Percentiles rank a stretch among this genome's conserved stretches.
phyloP scores from a whole-genome alignment of 2,113 vertebrate genomes.

The Raja brachyura region DNA sequence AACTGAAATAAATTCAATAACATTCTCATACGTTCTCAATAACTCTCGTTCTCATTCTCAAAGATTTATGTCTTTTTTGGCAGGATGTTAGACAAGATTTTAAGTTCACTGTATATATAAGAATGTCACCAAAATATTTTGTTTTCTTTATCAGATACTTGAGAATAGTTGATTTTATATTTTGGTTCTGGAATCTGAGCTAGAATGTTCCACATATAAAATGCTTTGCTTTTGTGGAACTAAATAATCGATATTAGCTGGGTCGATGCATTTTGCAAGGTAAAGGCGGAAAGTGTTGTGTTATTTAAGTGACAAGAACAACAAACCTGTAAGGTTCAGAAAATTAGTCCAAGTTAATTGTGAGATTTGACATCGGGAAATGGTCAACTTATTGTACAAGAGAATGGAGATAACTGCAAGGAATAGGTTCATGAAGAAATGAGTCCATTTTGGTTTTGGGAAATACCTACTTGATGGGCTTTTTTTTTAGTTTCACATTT shows the following conservation, averaged over 20 bases:
- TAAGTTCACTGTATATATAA: not conserved
- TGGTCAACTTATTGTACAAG: not conserved
- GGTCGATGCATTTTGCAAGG: not conserved
- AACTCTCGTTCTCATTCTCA: too few species aligned
- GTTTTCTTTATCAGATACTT: not conserved
- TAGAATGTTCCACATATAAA: not conserved
- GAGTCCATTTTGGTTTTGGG: not conserved
- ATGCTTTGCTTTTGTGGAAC: not conserved
- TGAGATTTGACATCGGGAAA: not conserved
- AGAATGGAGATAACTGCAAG: not conserved
- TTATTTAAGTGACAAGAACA: not conserved
- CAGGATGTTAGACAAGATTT: not conserved
- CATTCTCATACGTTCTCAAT: not conserved
- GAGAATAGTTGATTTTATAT: not conserved
- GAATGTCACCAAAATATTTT: not conserved
- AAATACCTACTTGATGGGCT: not conserved
- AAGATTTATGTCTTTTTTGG: not conserved
- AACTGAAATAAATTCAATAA: not conserved
- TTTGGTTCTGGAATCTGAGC: constrained; percentile 5
- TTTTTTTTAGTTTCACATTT: not conserved
- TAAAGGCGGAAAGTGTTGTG: not conserved
- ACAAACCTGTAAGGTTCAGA: constrained; percentile 1
- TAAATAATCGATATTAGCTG: not conserved
- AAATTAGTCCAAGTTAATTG: constrained; percentile 3
- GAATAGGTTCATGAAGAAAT: not conserved